Percentiles rank a stretch among this genome's conserved stretches.
Evolutionary conservation across 2,888 invertebrate genomes (phyloP).

Genomic region (Drosophila neonasuta): DNA sequence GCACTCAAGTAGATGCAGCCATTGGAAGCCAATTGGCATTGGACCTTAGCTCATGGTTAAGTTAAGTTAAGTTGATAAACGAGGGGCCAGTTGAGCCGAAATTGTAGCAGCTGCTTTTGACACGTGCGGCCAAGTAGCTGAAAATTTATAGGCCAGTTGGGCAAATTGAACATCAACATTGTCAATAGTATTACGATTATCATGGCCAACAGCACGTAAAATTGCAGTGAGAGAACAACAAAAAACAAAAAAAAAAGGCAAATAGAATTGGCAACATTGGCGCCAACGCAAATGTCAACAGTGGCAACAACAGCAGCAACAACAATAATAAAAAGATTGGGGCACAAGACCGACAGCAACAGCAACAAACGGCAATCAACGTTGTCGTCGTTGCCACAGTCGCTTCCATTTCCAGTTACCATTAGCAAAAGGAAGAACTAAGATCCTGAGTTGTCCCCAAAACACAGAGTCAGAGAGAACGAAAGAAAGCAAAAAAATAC

Average conservation of each 20-base stretch:
- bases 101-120: constrained; percentile 44
- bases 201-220: constrained; percentile 70
- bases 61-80: constrained; percentile 37
- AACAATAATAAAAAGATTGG: constrained; percentile 18
- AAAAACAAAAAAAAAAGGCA: constrained; percentile 39
- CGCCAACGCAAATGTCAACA: constrained; percentile 60
- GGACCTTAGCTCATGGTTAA: constrained; percentile 13
- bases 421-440: constrained; percentile 60
- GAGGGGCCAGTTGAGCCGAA: background rate
- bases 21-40: constrained; percentile 15
- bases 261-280: constrained; percentile 63
- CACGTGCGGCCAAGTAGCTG: constrained; percentile 39
- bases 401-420: constrained; percentile 75
- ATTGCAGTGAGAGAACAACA: constrained; percentile 58
- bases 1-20: constrained; percentile 16
- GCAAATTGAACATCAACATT: constrained; percentile 50
- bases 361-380: constrained; percentile 60
- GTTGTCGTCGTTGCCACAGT: constrained; percentile 44
- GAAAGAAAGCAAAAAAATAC: constrained; percentile 9
- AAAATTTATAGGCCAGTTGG: constrained; percentile 59
- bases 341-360: constrained; percentile 16
- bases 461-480: background rate
- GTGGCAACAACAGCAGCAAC: constrained; percentile 14
- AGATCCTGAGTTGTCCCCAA: constrained; percentile 30
- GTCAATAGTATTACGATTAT: constrained; percentile 67